Evolutionary conservation across 1,140 invertebrate genomes (phyloP), one percentile per base, ranked within the genome.

Genomic region (Drosophila takahashii): DNA sequence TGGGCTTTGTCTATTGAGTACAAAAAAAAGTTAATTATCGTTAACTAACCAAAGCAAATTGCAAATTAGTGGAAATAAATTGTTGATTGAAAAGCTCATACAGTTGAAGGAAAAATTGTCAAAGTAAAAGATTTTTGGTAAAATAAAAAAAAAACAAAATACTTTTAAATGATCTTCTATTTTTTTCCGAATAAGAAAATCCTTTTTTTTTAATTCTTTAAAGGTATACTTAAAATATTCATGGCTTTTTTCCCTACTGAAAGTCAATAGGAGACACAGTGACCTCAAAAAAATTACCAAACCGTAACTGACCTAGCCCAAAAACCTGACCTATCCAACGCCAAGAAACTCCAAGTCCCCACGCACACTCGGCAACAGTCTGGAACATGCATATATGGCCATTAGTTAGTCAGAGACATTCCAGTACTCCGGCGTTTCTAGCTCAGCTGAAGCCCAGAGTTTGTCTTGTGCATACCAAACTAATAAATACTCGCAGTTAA

Each of bases 291-390:
- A 22, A 22, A 39, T 37, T 13, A 41, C 16, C 27, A 60, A 61
- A 58, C 42, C 48, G 32, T 56, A 48, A 84, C 81, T 85, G 81
- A 84, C 80, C 80, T 84, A 59, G 27, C 52, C 56, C 34, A 45
- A 26, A 70, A 52, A 54, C 32, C 51, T 70, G 66, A 70, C 66
- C 64, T 67, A 65, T 32, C 60, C 58, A 84, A 75, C 9, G 44
- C 18, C 29, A 58, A 69, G 51, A 66, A 69, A 70, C 50, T n/a
- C n/a, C n/a, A n/a, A n/a, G n/a, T n/a, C n/a, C n/a, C n/a, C n/a
- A 45, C 5, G 32, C 47, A 16, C 42, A 41, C 36, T 42, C 29
- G 5, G 11, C 47, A 27, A 26, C 8, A 45, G 15, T 15, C 26
- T 8, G 41, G 26, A 66, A 45, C 22, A 56, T 29, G 13, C 27